These are phyloP conservation scores for Falco punctatus DNA, from an alignment of 2,113 vertebrate species.

Conservation along the genomic window DNA sequence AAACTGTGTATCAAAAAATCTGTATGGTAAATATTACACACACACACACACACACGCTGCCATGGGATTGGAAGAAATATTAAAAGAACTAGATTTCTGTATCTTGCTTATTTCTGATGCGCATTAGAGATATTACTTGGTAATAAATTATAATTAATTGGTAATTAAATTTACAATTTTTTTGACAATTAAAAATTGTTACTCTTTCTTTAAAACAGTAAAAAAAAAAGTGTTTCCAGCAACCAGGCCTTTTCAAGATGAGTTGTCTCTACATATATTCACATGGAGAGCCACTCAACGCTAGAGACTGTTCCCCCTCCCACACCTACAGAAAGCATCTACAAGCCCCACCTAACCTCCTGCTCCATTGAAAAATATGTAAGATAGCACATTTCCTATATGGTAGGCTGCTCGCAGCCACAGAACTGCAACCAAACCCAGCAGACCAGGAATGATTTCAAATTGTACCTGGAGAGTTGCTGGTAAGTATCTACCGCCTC, in stretches of 20 bases:
- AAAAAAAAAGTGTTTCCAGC: not conserved
- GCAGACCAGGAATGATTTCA: not conserved
- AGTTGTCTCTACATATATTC: not conserved
- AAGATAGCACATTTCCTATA: slow-evolving; percentile 36
- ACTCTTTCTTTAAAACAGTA: not conserved
- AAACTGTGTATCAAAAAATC: not conserved
- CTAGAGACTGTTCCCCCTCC: not conserved
- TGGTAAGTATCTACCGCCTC: not conserved
- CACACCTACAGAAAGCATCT: not conserved
- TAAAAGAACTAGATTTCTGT: not conserved
- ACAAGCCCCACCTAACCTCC: not conserved
- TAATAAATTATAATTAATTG: not conserved
- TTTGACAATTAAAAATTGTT: not conserved
- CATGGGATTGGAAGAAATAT: not conserved
- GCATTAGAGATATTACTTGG: not conserved
- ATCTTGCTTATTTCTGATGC: not conserved
- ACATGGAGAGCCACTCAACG: not conserved
- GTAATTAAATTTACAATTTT: not conserved
- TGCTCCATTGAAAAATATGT: slow-evolving; percentile 25
- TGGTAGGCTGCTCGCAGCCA: not conserved
- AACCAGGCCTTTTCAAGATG: not conserved
- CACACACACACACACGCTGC: not conserved
- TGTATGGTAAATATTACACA: not conserved
- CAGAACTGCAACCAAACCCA: not conserved
- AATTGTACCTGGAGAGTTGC: not conserved